A percentile compares a stretch with the other conserved stretches of the same genome.
These are phyloP conservation scores for Calyptommatus sinebrachiatus DNA, from an alignment of 2,113 vertebrate genomes.

Conservation along the genomic window DNA sequence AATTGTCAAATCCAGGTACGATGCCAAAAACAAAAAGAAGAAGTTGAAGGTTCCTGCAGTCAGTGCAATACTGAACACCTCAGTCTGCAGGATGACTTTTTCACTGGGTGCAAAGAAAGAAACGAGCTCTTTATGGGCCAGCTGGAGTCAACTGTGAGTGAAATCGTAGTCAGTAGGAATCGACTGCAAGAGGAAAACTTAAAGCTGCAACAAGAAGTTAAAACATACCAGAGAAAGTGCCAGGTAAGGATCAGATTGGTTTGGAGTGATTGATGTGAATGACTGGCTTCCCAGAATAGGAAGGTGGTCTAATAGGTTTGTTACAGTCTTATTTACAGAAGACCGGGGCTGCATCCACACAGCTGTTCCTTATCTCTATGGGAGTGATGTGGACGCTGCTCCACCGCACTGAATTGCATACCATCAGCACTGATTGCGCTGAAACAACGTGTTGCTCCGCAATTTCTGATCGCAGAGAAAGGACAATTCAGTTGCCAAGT, in stretches of 20 bases:
- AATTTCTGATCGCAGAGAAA: too few species aligned
- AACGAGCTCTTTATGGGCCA: conserved; percentile 68
- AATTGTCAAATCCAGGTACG: conserved; percentile 62
- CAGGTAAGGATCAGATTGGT: conserved; percentile 63
- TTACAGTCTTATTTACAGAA: too few species aligned
- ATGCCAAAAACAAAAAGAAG: conserved; percentile 49
- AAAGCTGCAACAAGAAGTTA: conserved; percentile 69
- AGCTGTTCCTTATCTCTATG: too few species aligned
- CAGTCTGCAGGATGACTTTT: conserved; percentile 30
- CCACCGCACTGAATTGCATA: too few species aligned
- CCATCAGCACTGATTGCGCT: too few species aligned
- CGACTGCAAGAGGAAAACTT: conserved; percentile 73
- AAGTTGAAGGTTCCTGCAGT: conserved; percentile 39
- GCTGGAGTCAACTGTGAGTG: conserved; percentile 67
- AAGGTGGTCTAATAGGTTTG: not conserved
- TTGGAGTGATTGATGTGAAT: not conserved
- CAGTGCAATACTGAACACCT: conserved; percentile 40
- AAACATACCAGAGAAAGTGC: conserved; percentile 68
- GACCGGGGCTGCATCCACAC: too few species aligned
- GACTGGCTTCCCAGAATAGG: not conserved
- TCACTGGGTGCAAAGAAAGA: conserved; percentile 40
- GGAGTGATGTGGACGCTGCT: too few species aligned
- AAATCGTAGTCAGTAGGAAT: conserved; percentile 70
- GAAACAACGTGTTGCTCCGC: too few species aligned
- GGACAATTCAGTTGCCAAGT: too few species aligned